Evolutionary conservation across 2,888 invertebrate species (phyloP), one percentile per base, ranked within the genome.

Genomic region (Hecatera dysodea): DNA sequence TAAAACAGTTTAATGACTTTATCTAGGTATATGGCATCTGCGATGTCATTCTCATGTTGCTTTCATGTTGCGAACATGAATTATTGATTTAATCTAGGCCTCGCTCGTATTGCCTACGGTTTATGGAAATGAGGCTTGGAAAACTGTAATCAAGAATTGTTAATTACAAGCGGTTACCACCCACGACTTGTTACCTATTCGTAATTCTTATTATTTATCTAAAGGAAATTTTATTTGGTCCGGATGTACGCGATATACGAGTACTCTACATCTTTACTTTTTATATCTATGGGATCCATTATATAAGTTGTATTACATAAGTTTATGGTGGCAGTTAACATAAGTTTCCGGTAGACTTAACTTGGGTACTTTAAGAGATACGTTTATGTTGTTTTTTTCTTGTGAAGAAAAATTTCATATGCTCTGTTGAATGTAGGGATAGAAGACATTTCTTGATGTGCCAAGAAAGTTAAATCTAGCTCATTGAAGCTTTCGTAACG

Each of bases 71-170:
- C 68, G 67, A 80, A 81, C 86, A 88, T 91, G 89, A 92, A 88
- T 89, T 90, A 91, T 90, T 82, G 76, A 89, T 88, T 89, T 91
- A 91, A 93, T 92, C 88, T 90, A 89, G 86, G 77, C 82, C 80
- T 82, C 69, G 82, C 87, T 90, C 90, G 85, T 91, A 90, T 90
- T 87, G 88, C 88, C 80, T 89, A 87, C 88, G 89, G 87, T 90
- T 93, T 93, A 93, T 93, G 90, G 87, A 89, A 92, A 93, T 91
- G 78, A 90, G 80, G 74, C 84, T 87, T 85, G 87, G 88, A 90
- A 88, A 90, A 86, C 67, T 85, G 84, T 88, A 90, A 90, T 90
- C 86, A 89, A 86, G 88, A 86, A 90, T 89, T 87, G 88, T 88
- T 92, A 91, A 92, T 92, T 92, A 86, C 85, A 78, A 65, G 72